Conservation (phyloP, 1,140 invertebrate species). For the Drosophila littoralis region DNA sequence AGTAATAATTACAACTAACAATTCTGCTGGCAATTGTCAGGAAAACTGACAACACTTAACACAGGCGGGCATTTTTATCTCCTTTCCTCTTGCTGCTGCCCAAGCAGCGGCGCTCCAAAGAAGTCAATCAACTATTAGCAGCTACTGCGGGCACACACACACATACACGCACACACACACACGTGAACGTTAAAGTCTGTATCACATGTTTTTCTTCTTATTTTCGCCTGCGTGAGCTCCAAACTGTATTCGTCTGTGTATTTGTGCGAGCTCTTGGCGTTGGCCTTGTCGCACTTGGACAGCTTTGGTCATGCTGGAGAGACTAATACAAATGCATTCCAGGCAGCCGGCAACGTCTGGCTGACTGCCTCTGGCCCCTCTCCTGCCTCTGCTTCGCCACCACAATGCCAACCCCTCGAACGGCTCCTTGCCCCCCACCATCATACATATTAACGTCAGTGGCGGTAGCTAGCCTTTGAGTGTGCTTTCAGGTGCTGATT, state of each 20-base stretch:
- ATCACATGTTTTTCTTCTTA: constrained; percentile 84
- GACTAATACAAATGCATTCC: constrained; percentile 55
- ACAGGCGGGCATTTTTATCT: constrained; percentile 24
- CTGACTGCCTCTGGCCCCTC: constrained; percentile 37
- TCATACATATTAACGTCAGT: constrained; percentile 67
- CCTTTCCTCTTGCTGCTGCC: constrained; percentile 12
- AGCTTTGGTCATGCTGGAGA: constrained; percentile 65
- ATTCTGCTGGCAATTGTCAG: constrained; percentile 50
- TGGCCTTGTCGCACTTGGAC: constrained; percentile 82
- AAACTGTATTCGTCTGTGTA: constrained; percentile 39
- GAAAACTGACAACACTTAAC: constrained; percentile 59
- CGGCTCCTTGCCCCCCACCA: constrained; percentile 12
- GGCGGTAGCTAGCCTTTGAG: constrained; percentile 56
- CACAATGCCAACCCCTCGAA: constrained; percentile 29
- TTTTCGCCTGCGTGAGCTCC: constrained; percentile 68
- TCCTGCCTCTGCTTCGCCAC: constrained; percentile 22
- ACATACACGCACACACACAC: constrained; percentile 33
- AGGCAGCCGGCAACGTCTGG: constrained; percentile 72
- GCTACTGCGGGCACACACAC: constrained; percentile 42
- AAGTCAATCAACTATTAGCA: constrained; percentile 81
- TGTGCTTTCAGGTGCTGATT: constrained; percentile 73
- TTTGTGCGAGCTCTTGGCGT: constrained; percentile 69
- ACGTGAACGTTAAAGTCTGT: constrained; percentile 69
- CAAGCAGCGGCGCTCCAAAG: constrained; percentile 45
- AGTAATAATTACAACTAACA: constrained; percentile 48